Base-by-base conservation (phyloP, 2,888 invertebrate species). In the Acrocera orbiculus region DNA sequence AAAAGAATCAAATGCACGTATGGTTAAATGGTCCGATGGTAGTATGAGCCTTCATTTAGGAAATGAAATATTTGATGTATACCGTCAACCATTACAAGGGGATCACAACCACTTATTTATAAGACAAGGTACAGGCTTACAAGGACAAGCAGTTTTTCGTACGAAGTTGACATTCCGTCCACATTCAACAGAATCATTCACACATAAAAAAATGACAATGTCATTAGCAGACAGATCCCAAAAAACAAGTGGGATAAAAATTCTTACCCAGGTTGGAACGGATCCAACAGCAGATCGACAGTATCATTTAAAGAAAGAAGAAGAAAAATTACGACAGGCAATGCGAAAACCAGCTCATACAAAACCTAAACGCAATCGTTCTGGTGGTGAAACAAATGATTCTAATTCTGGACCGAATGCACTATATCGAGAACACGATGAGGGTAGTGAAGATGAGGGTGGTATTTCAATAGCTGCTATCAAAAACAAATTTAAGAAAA, bases 21-120 rank as follows among this genome's bases (percentile, higher is more conserved):
- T 95, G 51, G 89, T 98, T 2, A 74, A 79, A 42, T 98, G 98
- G 98, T 93, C 95, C 0, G 98, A 98, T 57, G 96, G 96, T 16
- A 92, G 90, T 46, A 81, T 93, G 75, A 93, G 95, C 10, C 65
- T 98, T 19, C 92, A 96, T 58, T 70, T 98, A 36, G 98, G 98
- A 16, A 80, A 83, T 20, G 98, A 98, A 67, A 89, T 96, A 44
- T 98, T 98, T 56, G 96, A 99, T 58, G 86, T 98, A 0, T 90
- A 95, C 56, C 82, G 83, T 45, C 92, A 93, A 56, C 86, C 89
- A 0, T 59, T 89, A 10, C 83, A 83, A 67, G 92, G 92, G 9
- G 95, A 95, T 56, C 90, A 92, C 65, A 96, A 96, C 62, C 96
- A 98, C 55, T 65, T 98, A 43, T 98, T 92, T 61, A 89, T 96